Base-by-base conservation (phyloP, 92 coral and sea anemone species). In the Parazoanthus darwini region DNA sequence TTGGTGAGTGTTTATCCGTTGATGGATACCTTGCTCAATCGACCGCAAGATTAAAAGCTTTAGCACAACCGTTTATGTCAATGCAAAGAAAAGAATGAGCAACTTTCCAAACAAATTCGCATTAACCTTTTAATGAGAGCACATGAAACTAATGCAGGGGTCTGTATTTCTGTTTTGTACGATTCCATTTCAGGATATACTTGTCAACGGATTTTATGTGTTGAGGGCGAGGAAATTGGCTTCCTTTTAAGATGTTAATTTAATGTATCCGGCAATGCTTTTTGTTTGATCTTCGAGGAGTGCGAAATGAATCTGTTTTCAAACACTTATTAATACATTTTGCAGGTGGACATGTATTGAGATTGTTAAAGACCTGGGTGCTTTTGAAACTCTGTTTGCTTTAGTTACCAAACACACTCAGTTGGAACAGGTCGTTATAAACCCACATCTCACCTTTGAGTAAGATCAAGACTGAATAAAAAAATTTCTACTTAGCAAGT, bases 291-390 rank as follows among this genome's bases (percentile, higher is more conserved):
- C 65, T 84, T 67, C 43, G 42, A 71, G 78, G 59, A 84, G 79
- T 71, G 79, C 77, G 79, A 84, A 84, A 84, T 84, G 87, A 71
- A 84, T 84, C 87, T 71, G 79, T 84, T 44, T 71, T 72, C 87
- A 84, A 84, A 84, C 87, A 84, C 87, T 84, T 84, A 43, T 82
- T 82, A 82, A 82, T 63, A 67, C 86, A 82, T 71, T 70, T 70
- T 84, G 87, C 87, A 84, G 87, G 87, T 84, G 87, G 87, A 84
- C 42, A 84, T 44, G 87, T 84, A 46, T 74, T 25, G 74, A 63
- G 54, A 84, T 68, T 68, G 77, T 83, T 83, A 83, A 79, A 79
- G 63, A 79, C 42, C 66, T 16, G 59, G 74, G 76, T 44, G n/a
- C 71, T 83, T 18, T 68, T 42, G 63, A 70, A 29, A 25, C 37